Base-by-base conservation (phyloP, 2,888 invertebrate genomes). In the Acanthococcus lagerstroemiae region DNA sequence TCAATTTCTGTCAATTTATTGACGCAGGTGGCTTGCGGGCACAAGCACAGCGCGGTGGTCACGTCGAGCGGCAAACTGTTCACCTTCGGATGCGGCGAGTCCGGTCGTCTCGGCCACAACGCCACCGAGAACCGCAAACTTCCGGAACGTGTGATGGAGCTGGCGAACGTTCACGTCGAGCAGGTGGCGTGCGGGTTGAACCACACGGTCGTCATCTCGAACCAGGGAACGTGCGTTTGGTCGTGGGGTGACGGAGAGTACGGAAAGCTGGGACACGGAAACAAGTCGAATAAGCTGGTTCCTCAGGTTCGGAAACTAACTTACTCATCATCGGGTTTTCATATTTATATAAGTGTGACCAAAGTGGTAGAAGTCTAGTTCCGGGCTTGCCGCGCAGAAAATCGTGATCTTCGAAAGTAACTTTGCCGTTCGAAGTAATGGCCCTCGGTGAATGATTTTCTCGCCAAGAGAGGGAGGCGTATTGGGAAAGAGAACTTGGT, bases 1-100 rank as follows among this genome's bases (percentile, higher is more conserved):
- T n/a, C n/a, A n/a, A n/a, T n/a, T 37, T 73, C n/a, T 74, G 46
- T 72, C 0, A 71, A 79, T 77, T 79, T 83, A 17, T 37, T 21
- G 5, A 12, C 9, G n/a, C 26, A 61, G 61, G 61, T 61, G 4
- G 77, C 83, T 2, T 83, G 83, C 74, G 84, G 84, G 1, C 83
- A 81, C 72, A 83, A 83, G 72, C 84, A 84, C 73, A 82, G 82
- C 72, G 83, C 83, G 4, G 83, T 83, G 4, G 81, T 84, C 25
- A 83, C 83, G 2, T 77, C 78, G 4, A 82, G 83, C 73, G 85
- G 85, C 9, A 81, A 82, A 72, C 75, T 84, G 44, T 84, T 80
- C 72, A 83, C 82, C 0, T 85, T 84, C 74, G 84, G 85, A 45
- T 83, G 83, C 73, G 83, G 83, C 15, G 84, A 84, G 72, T 82